phyloP scores from a whole-genome alignment of 2,113 vertebrate species.

The Oreocharis arfaki region DNA sequence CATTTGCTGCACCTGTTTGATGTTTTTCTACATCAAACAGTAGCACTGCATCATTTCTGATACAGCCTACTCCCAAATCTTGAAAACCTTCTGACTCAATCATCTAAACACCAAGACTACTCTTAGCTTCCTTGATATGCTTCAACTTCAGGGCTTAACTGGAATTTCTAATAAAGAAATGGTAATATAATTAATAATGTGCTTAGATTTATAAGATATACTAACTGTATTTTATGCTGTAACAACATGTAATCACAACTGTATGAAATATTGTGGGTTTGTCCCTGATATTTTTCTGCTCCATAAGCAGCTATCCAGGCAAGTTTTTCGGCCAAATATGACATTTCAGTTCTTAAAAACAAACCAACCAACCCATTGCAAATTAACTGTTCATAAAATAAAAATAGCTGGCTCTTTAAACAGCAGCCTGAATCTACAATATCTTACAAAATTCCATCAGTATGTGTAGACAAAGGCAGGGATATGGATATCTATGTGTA shows the following conservation, averaged over 20 bases:
- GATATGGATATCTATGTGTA: neutral
- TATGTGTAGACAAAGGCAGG: neutral
- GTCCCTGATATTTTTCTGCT: neutral
- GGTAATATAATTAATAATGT: neutral
- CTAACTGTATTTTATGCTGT: neutral
- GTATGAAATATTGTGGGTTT: neutral
- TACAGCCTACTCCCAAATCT: neutral
- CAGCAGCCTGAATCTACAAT: neutral
- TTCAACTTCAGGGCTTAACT: neutral
- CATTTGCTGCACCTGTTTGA: neutral
- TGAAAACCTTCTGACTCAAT: neutral
- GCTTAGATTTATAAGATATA: neutral
- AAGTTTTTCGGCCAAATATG: neutral
- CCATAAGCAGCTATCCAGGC: neutral
- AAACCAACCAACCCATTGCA: neutral
- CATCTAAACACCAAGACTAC: neutral
- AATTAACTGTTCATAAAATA: neutral
- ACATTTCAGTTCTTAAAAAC: neutral
- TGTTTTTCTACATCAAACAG: neutral
- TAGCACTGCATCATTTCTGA: neutral
- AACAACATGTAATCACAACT: neutral
- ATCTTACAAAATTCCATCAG: neutral
- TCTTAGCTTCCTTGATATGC: neutral
- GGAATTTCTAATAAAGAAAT: neutral
- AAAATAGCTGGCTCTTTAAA: neutral